Percentiles rank a stretch among this genome's conserved stretches.
Evolutionary conservation across 2,113 vertebrate species (phyloP).

Genomic region (Cettia cetti): DNA sequence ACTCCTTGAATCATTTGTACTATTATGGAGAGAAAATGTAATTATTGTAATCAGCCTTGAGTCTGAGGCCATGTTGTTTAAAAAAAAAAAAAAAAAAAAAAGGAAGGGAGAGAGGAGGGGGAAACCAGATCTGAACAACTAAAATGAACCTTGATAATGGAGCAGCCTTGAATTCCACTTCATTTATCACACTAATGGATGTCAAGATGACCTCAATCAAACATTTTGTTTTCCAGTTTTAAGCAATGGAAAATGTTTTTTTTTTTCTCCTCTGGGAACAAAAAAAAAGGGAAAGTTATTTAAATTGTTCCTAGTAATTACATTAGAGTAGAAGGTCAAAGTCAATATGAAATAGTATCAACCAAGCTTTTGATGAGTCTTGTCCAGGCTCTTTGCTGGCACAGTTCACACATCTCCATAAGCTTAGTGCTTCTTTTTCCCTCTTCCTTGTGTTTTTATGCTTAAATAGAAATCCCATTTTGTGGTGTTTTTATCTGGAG

Average conservation of each 20-base stretch:
- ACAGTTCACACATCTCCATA: slow-evolving; percentile 36
- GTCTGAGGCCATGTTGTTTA: slow-evolving; percentile 65
- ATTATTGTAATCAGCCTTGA: slow-evolving; percentile 78
- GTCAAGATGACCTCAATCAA: slow-evolving; percentile 88
- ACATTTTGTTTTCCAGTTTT: slow-evolving; percentile 79
- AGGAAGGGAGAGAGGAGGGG: background rate
- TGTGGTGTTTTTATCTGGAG: background rate
- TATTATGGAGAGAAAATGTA: slow-evolving; percentile 73
- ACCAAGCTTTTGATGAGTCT: slow-evolving; percentile 53
- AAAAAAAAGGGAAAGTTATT: slow-evolving; percentile 78
- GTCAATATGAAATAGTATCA: slow-evolving; percentile 59
- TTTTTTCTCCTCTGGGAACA: background rate
- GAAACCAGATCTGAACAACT: slow-evolving; percentile 67
- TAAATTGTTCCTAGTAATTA: slow-evolving; percentile 85
- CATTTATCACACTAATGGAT: slow-evolving; percentile 82
- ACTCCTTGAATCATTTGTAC: slow-evolving; percentile 68
- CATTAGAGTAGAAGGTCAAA: slow-evolving; percentile 80
- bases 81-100: background rate
- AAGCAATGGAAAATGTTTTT: slow-evolving; percentile 57
- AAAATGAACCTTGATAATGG: slow-evolving; percentile 76
- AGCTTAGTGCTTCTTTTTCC: background rate
- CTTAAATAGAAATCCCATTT: background rate
- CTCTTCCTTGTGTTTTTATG: background rate
- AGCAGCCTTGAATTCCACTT: slow-evolving; percentile 79
- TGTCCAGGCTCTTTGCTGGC: slow-evolving; percentile 23